A percentile compares a stretch with the other conserved stretches of the same genome.
Evolutionary conservation across 1,140 invertebrate genomes (phyloP).

Genomic region (Cylas formicarius): DNA sequence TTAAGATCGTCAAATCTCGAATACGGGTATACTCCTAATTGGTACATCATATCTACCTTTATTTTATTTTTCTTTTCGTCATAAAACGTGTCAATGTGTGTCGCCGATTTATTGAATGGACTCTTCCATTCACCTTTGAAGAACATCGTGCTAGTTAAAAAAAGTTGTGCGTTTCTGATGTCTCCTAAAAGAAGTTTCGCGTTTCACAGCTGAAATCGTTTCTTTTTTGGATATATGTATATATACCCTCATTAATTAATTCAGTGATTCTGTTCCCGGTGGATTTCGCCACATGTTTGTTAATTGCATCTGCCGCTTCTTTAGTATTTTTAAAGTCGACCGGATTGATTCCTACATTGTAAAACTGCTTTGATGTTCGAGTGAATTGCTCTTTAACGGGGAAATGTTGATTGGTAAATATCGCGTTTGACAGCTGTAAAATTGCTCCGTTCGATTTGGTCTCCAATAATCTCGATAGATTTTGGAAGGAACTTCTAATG

Average conservation of each 20-base stretch:
- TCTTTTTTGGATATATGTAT: neutral
- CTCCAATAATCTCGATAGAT: constrained; percentile 26
- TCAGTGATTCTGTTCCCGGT: constrained; percentile 63
- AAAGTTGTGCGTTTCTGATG: constrained; percentile 50
- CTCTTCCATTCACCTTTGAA: constrained; percentile 77
- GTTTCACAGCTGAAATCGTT: neutral
- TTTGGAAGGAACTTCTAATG: constrained; percentile 37
- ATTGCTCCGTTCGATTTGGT: constrained; percentile 23
- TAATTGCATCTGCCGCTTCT: constrained; percentile 50
- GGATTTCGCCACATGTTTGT: constrained; percentile 52
- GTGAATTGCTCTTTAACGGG: constrained; percentile 27
- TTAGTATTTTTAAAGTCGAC: constrained; percentile 52
- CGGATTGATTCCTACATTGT: constrained; percentile 49
- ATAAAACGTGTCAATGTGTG: constrained; percentile 48
- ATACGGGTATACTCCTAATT: constrained; percentile 48
- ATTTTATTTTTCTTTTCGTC: constrained; percentile 44
- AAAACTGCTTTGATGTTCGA: constrained; percentile 37
- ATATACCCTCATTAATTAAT: constrained; percentile 43
- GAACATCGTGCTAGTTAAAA: constrained; percentile 71
- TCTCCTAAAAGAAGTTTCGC: constrained; percentile 35
- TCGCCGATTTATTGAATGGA: constrained; percentile 59
- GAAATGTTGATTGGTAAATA: constrained; percentile 33
- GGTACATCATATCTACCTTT: constrained; percentile 57
- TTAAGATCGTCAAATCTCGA: constrained; percentile 48
- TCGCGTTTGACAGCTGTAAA: constrained; percentile 33